Percentiles rank a stretch among this genome's conserved stretches.
These are phyloP conservation scores for Camponotus fellah DNA, from an alignment of 2,888 invertebrate species.

Conservation along the genomic window DNA sequence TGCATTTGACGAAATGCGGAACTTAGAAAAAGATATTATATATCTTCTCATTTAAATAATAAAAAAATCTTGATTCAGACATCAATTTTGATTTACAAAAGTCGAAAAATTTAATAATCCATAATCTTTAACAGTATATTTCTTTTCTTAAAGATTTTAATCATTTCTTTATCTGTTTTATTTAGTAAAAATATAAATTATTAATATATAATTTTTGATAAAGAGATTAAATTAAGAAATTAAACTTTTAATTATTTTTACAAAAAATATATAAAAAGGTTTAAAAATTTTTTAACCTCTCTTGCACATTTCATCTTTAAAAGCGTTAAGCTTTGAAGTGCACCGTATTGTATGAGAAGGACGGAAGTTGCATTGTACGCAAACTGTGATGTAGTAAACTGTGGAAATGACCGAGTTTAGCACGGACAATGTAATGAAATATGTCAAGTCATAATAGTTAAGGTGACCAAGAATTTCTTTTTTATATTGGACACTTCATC, in stretches of 20 bases:
- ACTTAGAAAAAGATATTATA: neutral
- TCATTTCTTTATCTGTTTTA: neutral
- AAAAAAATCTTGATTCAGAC: neutral
- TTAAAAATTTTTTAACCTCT: neutral
- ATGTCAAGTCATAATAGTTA: neutral
- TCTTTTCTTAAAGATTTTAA: neutral
- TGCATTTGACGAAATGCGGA: neutral
- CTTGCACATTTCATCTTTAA: neutral
- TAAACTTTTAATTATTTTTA: neutral
- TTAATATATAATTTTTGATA: neutral
- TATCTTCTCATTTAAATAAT: neutral
- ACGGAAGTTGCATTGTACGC: neutral
- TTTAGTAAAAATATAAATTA: neutral
- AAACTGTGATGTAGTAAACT: constrained; percentile 8
- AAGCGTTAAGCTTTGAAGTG: neutral
- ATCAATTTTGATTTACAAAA: neutral
- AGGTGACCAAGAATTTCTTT: neutral
- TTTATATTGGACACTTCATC: neutral
- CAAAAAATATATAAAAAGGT: neutral
- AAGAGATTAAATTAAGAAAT: neutral
- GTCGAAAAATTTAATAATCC: neutral
- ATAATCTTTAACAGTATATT: neutral
- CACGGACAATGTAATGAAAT: constrained; percentile 5
- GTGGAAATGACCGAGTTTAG: constrained; percentile 3
- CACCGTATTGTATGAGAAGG: neutral